Base-by-base conservation (phyloP, 2,888 invertebrate genomes). In the Agelastica alni region DNA sequence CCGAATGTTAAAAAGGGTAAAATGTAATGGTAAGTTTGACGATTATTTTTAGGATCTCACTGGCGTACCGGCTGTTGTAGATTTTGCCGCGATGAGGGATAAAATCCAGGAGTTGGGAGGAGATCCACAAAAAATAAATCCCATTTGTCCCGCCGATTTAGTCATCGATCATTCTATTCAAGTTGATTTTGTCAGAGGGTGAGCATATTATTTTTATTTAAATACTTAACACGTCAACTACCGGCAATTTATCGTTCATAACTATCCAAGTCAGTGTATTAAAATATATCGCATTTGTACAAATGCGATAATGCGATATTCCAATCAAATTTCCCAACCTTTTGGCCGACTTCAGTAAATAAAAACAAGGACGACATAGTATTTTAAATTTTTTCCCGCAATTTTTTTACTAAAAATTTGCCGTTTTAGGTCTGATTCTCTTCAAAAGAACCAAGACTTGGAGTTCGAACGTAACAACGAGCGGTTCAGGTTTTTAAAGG, bases 91-190 rank as follows among this genome's bases (percentile, higher is more conserved):
- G 1, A 98, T 99, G 98, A 82, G 98, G 54, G 96, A 97, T 77
- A 96, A 96, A 0, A 93, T 99, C 0, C 85, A 89, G 64, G 79
- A 81, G 14, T 79, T 98, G 3, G 91, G 91, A 0, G 96, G 96
- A 0, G 83, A 97, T 78, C 91, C 96, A 0, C 83, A 93, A 65
- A 90, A 88, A 75, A 97, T 99, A 69, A 98, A 99, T 80, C 98
- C 98, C 0, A 87, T 93, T 53, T 98, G 97, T 70, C 97, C 98
- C 0, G 95, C 96, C 0, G 98, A 99, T 79, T 82, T 99, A 62
- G 97, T 99, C 32, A 96, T 99, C 51, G 99, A 99, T 78, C 98
- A 99, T 74, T 97, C 97, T 0, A 90, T 99, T 39, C 97, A 98
- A 78, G 98, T 96, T 18, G 98, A 99, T 79, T 94, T 93, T 74